These are phyloP conservation scores for Elephas maximus DNA, from an alignment of 2,113 vertebrate genomes.

Conservation along the genomic window DNA sequence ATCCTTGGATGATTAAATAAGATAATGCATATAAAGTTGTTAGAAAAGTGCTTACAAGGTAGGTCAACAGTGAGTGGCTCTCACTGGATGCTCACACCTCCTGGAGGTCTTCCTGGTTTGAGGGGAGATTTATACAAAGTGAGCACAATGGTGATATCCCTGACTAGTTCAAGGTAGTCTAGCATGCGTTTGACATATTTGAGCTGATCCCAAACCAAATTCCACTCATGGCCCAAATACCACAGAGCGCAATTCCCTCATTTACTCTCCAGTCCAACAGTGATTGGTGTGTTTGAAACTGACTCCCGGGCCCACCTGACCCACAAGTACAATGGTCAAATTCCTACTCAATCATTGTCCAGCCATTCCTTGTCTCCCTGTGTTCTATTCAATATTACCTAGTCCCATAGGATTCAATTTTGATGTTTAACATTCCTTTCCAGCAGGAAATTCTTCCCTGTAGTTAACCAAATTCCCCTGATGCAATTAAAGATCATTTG, in stretches of 20 bases:
- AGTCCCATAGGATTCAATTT: conserved; percentile 13
- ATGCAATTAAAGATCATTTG: conserved; percentile 32
- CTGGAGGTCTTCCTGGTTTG: not conserved
- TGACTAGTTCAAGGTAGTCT: not conserved
- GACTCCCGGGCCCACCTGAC: not conserved
- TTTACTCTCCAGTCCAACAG: not conserved
- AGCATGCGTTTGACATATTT: not conserved
- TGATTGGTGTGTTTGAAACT: not conserved
- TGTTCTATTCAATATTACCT: not conserved
- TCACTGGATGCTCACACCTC: not conserved
- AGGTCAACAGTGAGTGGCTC: not conserved
- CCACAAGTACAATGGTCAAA: not conserved
- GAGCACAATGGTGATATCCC: not conserved
- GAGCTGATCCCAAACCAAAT: not conserved
- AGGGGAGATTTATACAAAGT: not conserved
- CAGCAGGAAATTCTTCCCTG: conserved; percentile 38
- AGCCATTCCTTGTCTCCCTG: not conserved
- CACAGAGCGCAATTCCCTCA: not conserved
- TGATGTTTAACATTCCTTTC: not conserved
- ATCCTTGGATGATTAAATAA: not conserved
- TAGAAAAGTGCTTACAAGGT: not conserved
- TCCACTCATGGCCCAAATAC: not conserved
- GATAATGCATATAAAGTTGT: not conserved
- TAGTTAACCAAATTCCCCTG: conserved; percentile 51
- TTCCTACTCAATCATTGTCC: not conserved